These are phyloP conservation scores for Genyomyrus donnyi DNA, from an alignment of 2,113 vertebrate genomes.

Conservation along the genomic window DNA sequence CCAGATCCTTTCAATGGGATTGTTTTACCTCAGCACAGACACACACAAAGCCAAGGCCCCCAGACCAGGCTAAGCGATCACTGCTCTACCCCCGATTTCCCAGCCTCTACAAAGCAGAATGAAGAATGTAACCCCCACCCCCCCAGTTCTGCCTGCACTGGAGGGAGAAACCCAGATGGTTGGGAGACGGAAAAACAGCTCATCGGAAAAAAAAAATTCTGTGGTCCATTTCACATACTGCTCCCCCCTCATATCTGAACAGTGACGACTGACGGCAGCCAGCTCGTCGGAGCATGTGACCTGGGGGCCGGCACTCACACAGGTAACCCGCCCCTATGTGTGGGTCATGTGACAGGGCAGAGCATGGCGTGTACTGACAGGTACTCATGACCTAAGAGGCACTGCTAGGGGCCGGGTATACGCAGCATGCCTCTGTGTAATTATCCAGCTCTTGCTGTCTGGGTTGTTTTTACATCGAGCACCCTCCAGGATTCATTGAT, in stretches of 20 bases:
- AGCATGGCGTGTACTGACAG: neutral
- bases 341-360: neutral
- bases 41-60: neutral
- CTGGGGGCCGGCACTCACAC: neutral
- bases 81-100: neutral
- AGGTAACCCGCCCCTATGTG: neutral
- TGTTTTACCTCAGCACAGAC: neutral
- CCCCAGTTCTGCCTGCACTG: neutral
- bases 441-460: neutral
- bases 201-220: neutral
- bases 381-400: neutral
- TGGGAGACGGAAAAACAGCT: slow-evolving; percentile 3
- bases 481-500: neutral
- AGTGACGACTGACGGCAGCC: neutral
- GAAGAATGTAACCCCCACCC: neutral
- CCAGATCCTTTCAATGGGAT: neutral
- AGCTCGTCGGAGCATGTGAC: neutral
- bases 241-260: neutral
- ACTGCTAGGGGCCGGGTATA: neutral
- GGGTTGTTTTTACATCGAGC: neutral
- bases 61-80: neutral
- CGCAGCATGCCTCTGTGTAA: neutral
- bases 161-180: slow-evolving; percentile 11
- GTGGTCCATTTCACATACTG: slow-evolving; percentile 3
- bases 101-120: neutral